These are phyloP conservation scores for Hippolais icterina DNA, from an alignment of 2,113 vertebrate species.

Conservation along the genomic window DNA sequence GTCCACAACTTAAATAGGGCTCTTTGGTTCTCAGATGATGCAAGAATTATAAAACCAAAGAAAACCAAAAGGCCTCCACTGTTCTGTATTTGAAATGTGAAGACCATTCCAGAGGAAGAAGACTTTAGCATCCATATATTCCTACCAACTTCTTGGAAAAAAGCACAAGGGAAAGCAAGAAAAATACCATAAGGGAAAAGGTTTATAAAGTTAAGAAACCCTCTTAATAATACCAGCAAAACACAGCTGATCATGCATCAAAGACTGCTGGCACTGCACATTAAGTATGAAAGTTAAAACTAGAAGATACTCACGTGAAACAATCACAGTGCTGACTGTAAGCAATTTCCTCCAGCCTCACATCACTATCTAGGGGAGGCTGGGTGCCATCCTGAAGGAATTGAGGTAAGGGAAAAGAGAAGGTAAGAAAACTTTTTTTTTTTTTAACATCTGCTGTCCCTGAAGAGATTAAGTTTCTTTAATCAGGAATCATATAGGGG, in stretches of 20 bases:
- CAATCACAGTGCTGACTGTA: slow-evolving; percentile 80
- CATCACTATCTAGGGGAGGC: slow-evolving; percentile 82
- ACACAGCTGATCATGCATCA: background rate
- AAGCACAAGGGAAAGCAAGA: background rate
- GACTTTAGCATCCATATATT: background rate
- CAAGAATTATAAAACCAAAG: background rate
- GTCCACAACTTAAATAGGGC: background rate
- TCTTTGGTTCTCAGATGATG: background rate
- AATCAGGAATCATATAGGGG: background rate
- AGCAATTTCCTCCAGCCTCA: slow-evolving; percentile 84
- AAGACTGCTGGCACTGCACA: background rate
- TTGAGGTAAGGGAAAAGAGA: background rate
- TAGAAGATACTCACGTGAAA: slow-evolving; percentile 84
- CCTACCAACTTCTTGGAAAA: background rate
- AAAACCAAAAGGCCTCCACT: background rate
- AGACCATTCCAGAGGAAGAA: background rate
- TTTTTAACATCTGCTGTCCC: background rate
- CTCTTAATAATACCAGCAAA: background rate
- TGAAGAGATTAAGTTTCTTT: background rate
- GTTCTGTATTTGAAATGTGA: background rate
- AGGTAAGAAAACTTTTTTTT: background rate
- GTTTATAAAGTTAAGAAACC: background rate
- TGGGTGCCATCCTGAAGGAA: slow-evolving; percentile 80
- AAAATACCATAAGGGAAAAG: background rate
- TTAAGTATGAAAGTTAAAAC: background rate